Evolutionary conservation across 2,888 invertebrate species (phyloP).

Genomic region (Hesperia comma): DNA sequence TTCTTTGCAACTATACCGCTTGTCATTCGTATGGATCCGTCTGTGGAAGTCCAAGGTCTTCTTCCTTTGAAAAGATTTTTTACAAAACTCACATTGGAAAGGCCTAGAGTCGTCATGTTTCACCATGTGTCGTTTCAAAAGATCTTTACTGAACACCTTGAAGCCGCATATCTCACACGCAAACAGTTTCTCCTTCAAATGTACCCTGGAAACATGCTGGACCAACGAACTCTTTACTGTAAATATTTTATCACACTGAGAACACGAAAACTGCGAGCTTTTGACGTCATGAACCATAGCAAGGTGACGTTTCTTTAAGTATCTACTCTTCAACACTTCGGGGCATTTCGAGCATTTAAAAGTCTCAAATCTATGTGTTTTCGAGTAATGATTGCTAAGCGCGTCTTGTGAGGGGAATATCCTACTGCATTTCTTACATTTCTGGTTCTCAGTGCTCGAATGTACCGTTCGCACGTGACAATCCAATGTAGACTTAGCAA

Average conservation of each 20-base stretch:
- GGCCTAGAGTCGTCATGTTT: constrained; percentile 83
- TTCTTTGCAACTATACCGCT: constrained; percentile 76
- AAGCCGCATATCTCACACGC: constrained; percentile 70
- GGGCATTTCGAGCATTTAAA: constrained; percentile 66
- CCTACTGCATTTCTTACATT: constrained; percentile 50
- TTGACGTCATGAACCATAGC: constrained; percentile 66
- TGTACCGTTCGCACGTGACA: constrained; percentile 63
- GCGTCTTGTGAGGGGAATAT: constrained; percentile 51
- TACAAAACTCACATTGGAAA: constrained; percentile 81
- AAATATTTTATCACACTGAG: constrained; percentile 62
- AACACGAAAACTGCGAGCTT: constrained; percentile 62
- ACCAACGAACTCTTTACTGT: constrained; percentile 58
- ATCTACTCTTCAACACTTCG: constrained; percentile 57
- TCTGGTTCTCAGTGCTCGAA: constrained; percentile 46
- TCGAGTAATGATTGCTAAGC: constrained; percentile 47
- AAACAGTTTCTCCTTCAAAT: constrained; percentile 64
- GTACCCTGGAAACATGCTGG: constrained; percentile 62
- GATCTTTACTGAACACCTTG: constrained; percentile 68
- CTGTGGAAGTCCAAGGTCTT: constrained; percentile 81
- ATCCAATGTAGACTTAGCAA: constrained; percentile 56
- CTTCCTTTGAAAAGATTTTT: constrained; percentile 83
- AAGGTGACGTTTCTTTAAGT: constrained; percentile 64
- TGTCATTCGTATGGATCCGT: constrained; percentile 82
- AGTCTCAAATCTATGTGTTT: constrained; percentile 37
- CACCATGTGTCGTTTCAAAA: constrained; percentile 81